phyloP scores from a whole-genome alignment of 2,888 invertebrate genomes.

The Electrophaes corylata region DNA sequence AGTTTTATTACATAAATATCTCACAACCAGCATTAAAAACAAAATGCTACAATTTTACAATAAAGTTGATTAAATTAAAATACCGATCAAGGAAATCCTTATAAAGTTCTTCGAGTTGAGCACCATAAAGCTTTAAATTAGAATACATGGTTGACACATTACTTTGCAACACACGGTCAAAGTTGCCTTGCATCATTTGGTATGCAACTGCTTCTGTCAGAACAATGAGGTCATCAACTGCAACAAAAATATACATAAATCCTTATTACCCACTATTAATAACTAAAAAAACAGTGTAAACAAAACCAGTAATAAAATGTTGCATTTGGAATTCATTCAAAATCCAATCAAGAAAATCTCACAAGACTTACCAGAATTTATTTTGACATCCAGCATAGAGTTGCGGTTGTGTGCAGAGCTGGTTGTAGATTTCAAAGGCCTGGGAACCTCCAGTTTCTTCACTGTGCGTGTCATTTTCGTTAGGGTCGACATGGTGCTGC shows the following conservation, averaged over 20 bases:
- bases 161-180: constrained; percentile 87
- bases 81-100: constrained; percentile 93
- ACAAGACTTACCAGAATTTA: constrained; percentile 75
- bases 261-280: background rate
- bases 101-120: constrained; percentile 91
- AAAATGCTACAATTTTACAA: no score
- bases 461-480: constrained; percentile 88
- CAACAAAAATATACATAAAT: constrained; percentile 48
- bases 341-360: background rate
- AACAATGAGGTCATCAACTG: constrained; percentile 92
- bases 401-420: constrained; percentile 82
- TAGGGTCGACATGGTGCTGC: constrained; percentile 84
- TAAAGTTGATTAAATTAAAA: constrained; percentile 26
- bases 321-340: constrained; percentile 3
- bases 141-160: constrained; percentile 91
- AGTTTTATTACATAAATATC: constrained; percentile 43
- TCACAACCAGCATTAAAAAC: background rate
- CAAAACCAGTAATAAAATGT: background rate
- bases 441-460: constrained; percentile 90
- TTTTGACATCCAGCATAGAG: constrained; percentile 80
- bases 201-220: constrained; percentile 92
- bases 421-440: constrained; percentile 87
- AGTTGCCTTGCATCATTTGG: constrained; percentile 89
- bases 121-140: constrained; percentile 91
- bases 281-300: background rate